Conservation (phyloP, 1,140 invertebrate species). For the Caenorhabditis elegans region DNA sequence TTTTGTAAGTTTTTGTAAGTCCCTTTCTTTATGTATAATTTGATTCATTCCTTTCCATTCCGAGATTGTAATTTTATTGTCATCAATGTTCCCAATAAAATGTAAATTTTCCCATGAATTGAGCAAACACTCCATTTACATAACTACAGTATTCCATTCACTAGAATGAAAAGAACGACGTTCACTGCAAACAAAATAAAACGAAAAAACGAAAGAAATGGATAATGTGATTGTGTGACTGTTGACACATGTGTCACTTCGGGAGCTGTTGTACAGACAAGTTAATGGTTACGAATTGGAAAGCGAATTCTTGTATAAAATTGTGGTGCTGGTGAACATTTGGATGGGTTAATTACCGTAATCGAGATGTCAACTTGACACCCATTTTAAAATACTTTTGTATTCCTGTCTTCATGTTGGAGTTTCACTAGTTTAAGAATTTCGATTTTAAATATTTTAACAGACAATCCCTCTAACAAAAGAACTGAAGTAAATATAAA, state of each 20-base stretch:
- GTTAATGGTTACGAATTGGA: slow-evolving; percentile 7
- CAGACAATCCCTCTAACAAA: too few relatives aligned
- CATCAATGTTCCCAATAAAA: not conserved
- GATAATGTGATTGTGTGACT: slow-evolving; percentile 9
- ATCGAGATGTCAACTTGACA: slow-evolving; percentile 5
- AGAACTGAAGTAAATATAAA: too few relatives aligned
- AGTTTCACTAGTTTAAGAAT: too few relatives aligned
- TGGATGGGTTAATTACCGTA: slow-evolving; percentile 9
- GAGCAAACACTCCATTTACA: slow-evolving; percentile 28
- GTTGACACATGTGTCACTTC: slow-evolving; percentile 14
- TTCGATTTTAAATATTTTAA: too few relatives aligned
- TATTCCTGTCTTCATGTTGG: too few relatives aligned
- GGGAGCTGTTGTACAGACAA: not conserved
- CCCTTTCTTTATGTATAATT: not conserved
- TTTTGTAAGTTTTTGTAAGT: not conserved
- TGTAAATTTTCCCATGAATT: not conserved
- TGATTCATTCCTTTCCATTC: not conserved
- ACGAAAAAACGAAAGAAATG: not conserved
- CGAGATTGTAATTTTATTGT: not conserved
- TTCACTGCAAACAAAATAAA: slow-evolving; percentile 4
- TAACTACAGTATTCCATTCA: not conserved
- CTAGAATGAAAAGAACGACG: not conserved
- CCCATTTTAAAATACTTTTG: too few relatives aligned
- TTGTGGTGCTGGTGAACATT: not conserved
- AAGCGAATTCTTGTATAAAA: not conserved